A percentile compares a stretch with the other conserved stretches of the same genome.
phyloP scores from a whole-genome alignment of 2,113 vertebrate species.

The Rhinopithecus roxellana region DNA sequence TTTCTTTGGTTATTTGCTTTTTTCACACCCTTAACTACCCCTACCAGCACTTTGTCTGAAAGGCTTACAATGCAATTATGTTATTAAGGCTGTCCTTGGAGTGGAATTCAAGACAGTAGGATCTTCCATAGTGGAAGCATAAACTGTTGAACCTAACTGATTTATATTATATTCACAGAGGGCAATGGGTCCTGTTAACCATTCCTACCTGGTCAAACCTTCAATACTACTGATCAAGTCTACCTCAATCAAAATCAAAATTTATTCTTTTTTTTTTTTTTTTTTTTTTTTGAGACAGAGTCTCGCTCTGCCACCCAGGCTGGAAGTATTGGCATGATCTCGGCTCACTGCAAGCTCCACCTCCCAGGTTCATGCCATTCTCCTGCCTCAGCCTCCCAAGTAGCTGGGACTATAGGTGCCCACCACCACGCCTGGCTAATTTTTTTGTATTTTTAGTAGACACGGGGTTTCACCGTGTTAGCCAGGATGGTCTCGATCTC shows the following conservation, averaged over 20 bases:
- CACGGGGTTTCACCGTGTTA: too few species aligned
- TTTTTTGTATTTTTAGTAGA: too few species aligned
- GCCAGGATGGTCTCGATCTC: too few species aligned
- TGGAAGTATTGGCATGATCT: too few species aligned
- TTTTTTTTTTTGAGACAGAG: too few species aligned
- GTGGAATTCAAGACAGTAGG: neutral
- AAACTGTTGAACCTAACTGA: neutral
- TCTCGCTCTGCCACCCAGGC: too few species aligned
- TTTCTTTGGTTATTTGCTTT: neutral
- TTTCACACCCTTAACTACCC: neutral
- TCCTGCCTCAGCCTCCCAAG: too few species aligned
- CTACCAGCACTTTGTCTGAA: neutral
- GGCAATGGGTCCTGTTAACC: neutral
- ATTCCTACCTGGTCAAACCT: neutral
- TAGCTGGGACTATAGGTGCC: too few species aligned
- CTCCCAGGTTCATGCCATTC: too few species aligned
- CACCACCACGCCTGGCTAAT: too few species aligned
- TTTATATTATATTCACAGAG: neutral
- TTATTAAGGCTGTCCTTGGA: neutral
- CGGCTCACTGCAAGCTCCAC: too few species aligned
- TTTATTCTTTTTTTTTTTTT: too few species aligned
- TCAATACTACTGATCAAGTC: neutral
- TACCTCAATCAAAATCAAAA: neutral
- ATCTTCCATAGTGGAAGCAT: neutral
- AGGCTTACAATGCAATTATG: neutral